Base-by-base conservation (phyloP, 1,140 invertebrate species). In the Agraylea sexmaculata region DNA sequence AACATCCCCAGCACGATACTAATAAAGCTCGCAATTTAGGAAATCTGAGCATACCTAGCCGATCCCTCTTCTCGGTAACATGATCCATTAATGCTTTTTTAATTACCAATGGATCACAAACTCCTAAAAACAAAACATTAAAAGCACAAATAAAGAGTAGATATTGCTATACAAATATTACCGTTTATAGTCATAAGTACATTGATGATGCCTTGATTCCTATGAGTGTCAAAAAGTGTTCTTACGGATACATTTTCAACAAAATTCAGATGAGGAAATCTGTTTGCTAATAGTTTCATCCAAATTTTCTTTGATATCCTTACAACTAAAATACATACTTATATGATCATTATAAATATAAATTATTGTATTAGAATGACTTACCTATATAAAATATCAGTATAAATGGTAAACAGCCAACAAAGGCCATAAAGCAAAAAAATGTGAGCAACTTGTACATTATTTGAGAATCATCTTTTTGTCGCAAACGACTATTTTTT, bases 171-270 rank as follows among this genome's bases (percentile, higher is more conserved):
- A 27, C n/a, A 18, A 30, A 27, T 38, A 8, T 43, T 56, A 48
- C 78, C 78, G 56, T 72, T 73, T 4, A 80, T 60, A 37, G 66
- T 65, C 4, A 81, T 58, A 2, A 82, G 56, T 3, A 80, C 71
- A 49, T 78, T 72, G 45, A 80, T 71, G 34, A 81, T 74, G 12
- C 78, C 78, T 40, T 78, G 76, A 51, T 81, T 82, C 42, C 76
- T 58, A 11, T 71, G 68, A 0, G 78, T 80, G 53, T 81, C 78
- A 10, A 80, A 64, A 7, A 79, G 56, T 0, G 75, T 72, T 12
- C 77, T 66, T 4, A 80, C 67, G 11, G 77, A 77, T 27, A 72
- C 71, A 0, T 67, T 70, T 43, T 66, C 63, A 20, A 79, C 71
- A 51, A 81, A 79, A 43, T 77, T 71, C 18, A 78, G 50, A 13